A percentile compares a stretch with the other conserved stretches of the same genome.
Evolutionary conservation across 2,888 invertebrate genomes (phyloP).

Genomic region (Eucera pruinosa): DNA sequence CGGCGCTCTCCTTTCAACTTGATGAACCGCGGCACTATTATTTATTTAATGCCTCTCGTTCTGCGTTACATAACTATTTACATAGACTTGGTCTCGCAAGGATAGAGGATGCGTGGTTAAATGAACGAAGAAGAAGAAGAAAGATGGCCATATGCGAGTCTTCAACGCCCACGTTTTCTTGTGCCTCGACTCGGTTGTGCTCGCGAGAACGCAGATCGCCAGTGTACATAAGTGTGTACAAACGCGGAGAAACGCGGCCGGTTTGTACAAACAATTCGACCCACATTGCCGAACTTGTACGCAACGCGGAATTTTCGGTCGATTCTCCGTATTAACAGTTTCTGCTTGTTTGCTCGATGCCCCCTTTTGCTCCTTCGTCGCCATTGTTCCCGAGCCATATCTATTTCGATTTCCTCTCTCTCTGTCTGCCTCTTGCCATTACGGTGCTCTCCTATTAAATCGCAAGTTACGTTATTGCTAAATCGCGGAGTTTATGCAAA

Average conservation of each 20-base stretch:
- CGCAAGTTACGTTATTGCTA: background rate
- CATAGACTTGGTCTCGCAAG: slow-evolving; percentile 42
- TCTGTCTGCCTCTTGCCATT: slow-evolving; percentile 29
- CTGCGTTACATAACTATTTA: slow-evolving; percentile 77
- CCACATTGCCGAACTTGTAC: slow-evolving; percentile 69
- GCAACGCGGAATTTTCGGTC: slow-evolving; percentile 69
- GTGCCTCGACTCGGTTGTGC: slow-evolving; percentile 4
- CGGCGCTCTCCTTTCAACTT: slow-evolving; percentile 75
- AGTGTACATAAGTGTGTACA: slow-evolving; percentile 71
- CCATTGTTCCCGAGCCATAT: slow-evolving; percentile 45
- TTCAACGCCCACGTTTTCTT: slow-evolving; percentile 66
- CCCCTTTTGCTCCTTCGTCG: slow-evolving; percentile 16
- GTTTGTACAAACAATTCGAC: slow-evolving; percentile 81
- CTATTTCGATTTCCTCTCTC: slow-evolving; percentile 42
- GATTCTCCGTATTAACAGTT: slow-evolving; percentile 73
- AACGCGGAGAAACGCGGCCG: slow-evolving; percentile 73
- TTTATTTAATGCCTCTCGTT: slow-evolving; percentile 81
- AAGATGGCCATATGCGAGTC: slow-evolving; percentile 67
- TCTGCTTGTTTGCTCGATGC: slow-evolving; percentile 70
- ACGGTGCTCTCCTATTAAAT: no score
- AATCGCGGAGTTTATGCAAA: no score
- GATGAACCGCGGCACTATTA: slow-evolving; percentile 76
- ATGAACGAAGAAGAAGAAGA: slow-evolving; percentile 29
- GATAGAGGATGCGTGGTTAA: slow-evolving; percentile 40
- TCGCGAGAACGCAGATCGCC: slow-evolving; percentile 18